These are phyloP conservation scores for Agrenia bidenticulata DNA, from an alignment of 2,888 invertebrate genomes.

Conservation along the genomic window DNA sequence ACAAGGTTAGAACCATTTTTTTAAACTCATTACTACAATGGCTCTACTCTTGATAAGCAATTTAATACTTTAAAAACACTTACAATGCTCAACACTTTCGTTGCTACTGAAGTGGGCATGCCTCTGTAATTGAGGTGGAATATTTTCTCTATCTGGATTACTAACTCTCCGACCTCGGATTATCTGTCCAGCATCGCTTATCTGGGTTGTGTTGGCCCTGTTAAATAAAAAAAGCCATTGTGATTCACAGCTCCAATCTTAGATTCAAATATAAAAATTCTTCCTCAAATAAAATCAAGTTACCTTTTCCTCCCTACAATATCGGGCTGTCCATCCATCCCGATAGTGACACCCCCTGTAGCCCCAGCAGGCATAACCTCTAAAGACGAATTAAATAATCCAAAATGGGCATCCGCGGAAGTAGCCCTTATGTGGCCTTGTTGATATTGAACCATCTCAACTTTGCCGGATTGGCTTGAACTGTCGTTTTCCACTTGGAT, in stretches of 20 bases:
- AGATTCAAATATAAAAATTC: no score
- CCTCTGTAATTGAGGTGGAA: slow-evolving; percentile 22
- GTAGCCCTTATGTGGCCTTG: neutral
- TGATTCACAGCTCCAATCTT: no score
- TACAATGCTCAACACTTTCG: slow-evolving; percentile 70
- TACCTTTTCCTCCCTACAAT: no score
- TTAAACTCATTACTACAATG: slow-evolving; percentile 11
- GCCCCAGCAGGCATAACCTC: neutral
- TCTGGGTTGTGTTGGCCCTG: slow-evolving; percentile 20
- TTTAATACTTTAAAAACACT: slow-evolving; percentile 9
- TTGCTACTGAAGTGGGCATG: slow-evolving; percentile 67
- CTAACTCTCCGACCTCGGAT: slow-evolving; percentile 19
- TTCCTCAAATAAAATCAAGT: no score
- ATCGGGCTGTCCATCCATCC: no score
- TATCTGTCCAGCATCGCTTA: slow-evolving; percentile 15
- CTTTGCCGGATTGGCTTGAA: neutral
- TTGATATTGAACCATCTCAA: neutral
- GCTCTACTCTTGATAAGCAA: no score
- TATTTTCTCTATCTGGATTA: neutral
- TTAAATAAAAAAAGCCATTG: neutral
- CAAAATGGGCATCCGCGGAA: neutral
- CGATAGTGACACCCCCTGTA: no score
- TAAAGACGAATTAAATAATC: neutral
- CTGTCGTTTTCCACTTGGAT: neutral
- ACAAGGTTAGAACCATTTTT: slow-evolving; percentile 9